Evolutionary conservation across 1,140 invertebrate genomes (phyloP).

Genomic region (Pseudomyrmex flavicornis): DNA sequence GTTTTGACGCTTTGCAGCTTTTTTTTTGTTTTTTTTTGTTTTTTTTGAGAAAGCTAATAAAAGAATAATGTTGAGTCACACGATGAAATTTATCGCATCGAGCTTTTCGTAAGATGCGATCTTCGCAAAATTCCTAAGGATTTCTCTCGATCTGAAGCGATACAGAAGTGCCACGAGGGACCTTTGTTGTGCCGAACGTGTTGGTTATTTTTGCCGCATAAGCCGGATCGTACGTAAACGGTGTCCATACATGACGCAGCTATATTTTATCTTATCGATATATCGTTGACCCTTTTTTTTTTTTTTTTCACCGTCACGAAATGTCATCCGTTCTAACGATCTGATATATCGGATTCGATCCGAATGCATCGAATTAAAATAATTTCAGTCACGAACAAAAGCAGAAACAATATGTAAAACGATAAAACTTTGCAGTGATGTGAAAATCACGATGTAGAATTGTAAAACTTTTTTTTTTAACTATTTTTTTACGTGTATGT

Average conservation of each 20-base stretch:
- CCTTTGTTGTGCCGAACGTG: slow-evolving; percentile 15
- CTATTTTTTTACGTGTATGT: too few species aligned
- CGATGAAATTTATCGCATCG: slow-evolving; percentile 25
- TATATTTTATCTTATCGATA: slow-evolving; percentile 34
- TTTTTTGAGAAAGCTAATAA: not conserved
- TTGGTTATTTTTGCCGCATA: slow-evolving; percentile 44
- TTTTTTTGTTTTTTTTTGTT: too few species aligned
- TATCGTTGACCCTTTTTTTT: not conserved
- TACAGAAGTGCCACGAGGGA: slow-evolving; percentile 10
- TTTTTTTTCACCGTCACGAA: not conserved
- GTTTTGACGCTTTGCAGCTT: not conserved
- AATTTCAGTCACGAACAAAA: slow-evolving; percentile 21
- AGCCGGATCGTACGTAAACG: slow-evolving; percentile 16
- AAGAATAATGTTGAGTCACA: slow-evolving; percentile 24
- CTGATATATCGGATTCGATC: not conserved
- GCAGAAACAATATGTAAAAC: not conserved
- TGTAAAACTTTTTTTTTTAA: not conserved
- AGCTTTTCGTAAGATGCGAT: slow-evolving; percentile 5
- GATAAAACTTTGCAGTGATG: too few species aligned
- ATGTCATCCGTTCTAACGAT: slow-evolving; percentile 1
- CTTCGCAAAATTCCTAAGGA: slow-evolving; percentile 19
- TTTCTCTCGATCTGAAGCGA: slow-evolving; percentile 5
- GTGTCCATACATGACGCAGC: not conserved
- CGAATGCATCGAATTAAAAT: slow-evolving; percentile 12
- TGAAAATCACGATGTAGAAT: not conserved